These are phyloP conservation scores for Eulemur macaco DNA, from an alignment of 2,113 vertebrate species.

Conservation along the genomic window DNA sequence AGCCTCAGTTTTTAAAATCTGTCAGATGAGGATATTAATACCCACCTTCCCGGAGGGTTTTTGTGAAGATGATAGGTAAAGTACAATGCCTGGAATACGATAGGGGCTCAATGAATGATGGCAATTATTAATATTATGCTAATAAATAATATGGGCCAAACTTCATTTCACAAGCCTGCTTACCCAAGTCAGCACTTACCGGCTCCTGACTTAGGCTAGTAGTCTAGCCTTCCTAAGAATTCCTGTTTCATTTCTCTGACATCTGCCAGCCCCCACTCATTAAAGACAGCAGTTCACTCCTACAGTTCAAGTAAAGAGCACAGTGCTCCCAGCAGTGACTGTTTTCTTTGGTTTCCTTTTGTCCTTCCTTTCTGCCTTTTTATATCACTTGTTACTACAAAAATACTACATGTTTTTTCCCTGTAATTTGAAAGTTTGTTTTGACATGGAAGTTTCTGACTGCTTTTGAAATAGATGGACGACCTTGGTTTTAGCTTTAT, in stretches of 20 bases:
- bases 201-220: background rate
- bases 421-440: conserved; percentile 4
- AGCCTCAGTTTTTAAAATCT: background rate
- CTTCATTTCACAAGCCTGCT: conserved; percentile 19
- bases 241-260: background rate
- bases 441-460: background rate
- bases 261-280: background rate
- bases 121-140: conserved; percentile 43
- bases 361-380: background rate
- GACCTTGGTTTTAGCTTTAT: background rate
- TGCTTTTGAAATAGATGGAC: conserved; percentile 13
- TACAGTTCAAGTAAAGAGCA: background rate
- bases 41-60: background rate
- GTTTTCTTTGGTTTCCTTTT: background rate
- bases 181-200: conserved; percentile 55
- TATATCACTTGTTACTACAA: background rate
- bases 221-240: background rate
- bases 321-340: background rate
- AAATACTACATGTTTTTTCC: background rate
- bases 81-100: background rate
- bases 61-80: conserved; percentile 34
- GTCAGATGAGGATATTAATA: background rate
- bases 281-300: background rate
- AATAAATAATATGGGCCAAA: conserved; percentile 64
- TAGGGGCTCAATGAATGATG: background rate